Evolutionary conservation across 2,797 vertebrate genomes (phyloP).

Genomic region (Tympanoctomys barrerae): DNA sequence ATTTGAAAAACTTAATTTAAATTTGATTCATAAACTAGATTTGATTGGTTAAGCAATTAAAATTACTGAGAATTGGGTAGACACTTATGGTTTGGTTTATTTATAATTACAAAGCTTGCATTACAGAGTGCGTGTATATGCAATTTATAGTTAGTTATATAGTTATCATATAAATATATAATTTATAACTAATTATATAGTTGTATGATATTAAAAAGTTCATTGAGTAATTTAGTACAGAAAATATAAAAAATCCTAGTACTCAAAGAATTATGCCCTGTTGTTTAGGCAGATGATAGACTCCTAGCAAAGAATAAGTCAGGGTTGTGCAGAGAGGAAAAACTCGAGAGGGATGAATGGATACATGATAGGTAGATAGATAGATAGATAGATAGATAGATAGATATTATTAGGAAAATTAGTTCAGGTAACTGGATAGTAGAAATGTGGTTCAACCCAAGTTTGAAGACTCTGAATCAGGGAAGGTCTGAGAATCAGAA

Average conservation of each 20-base stretch:
- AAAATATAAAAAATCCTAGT: background rate
- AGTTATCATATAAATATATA: no score
- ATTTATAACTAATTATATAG: no score
- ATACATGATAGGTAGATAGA: background rate
- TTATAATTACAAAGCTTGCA: background rate
- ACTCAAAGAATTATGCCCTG: background rate
- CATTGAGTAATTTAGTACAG: background rate
- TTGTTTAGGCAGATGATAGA: background rate
- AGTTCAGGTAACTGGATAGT: background rate
- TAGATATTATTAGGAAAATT: background rate
- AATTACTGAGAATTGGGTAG: background rate
- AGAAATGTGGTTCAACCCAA: background rate
- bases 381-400: background rate
- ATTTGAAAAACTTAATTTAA: conserved; percentile 46
- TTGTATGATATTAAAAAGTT: background rate
- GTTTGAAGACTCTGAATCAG: background rate
- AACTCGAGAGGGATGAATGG: background rate
- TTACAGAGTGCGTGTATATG: background rate
- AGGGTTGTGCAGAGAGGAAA: background rate
- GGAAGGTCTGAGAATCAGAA: background rate
- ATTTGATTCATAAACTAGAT: background rate
- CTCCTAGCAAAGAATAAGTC: background rate
- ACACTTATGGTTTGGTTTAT: background rate
- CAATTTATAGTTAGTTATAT: background rate
- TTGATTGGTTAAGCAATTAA: conserved; percentile 1